Evolutionary conservation across 2,797 vertebrate genomes (phyloP), one percentile per base, ranked within the genome.

Genomic region (Clarias platycephalus): DNA sequence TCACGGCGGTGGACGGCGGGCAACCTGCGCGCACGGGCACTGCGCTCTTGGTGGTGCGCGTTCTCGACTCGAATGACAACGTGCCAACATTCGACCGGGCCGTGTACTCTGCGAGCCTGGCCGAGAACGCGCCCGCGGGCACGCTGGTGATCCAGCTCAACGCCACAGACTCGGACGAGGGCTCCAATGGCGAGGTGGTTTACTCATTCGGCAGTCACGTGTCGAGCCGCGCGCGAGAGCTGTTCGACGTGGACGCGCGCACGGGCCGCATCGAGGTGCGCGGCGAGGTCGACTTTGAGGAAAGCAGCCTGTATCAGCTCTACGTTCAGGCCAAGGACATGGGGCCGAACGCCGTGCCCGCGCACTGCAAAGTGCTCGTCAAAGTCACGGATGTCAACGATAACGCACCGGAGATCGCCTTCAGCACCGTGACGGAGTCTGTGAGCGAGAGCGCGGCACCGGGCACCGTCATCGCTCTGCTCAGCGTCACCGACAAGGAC

Each of bases 131-230:
- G 9, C 96, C 97, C 8, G 95, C 95, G 5, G 98, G 98, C 82
- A 97, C 96, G 5, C 92, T 98, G 40, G 96, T 99, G 83, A 95
- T 99, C 53, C 97, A 99, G 91, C 95, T 99, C 15, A 99, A 99
- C 84, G 98, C 98, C 90, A 98, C 96, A 0, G 98, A 99, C 92
- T 92, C 94, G 18, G 98, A 99, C 88, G 98, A 99, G 92, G 98
- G 98, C 13, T 93, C 94, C 1, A 99, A 99, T 77, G 98, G 97
- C 15, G 98, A 99, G 91, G 94, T 99, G 0, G 95, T 97, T 63
- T 99, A 98, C 78, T 96, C 97, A 0, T 98, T 99, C 91, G 98
- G 98, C 83, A 98, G 96, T 91, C 98, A 99, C 95, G 96, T 98
- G 76, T 97, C 97, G 0, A 95, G 91, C 84, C 94, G 96, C 67